Conservation (phyloP, 1,140 invertebrate genomes). For the Parasteatoda tepidariorum region DNA sequence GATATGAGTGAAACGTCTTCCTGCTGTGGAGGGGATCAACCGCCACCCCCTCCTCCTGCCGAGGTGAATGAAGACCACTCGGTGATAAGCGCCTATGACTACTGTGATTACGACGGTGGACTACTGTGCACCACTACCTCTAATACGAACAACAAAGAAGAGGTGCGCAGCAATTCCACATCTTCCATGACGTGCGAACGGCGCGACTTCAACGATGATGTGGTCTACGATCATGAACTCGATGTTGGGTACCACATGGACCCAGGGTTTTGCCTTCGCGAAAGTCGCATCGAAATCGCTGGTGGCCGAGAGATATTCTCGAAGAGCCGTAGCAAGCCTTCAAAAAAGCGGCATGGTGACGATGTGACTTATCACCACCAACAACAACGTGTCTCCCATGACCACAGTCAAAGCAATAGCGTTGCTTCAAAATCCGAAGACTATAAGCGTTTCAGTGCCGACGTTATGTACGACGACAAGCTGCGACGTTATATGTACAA, state of each 20-base stretch:
- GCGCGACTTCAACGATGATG: conserved; percentile 35
- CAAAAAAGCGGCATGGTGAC: conserved; percentile 77
- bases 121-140: conserved; percentile 26
- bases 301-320: conserved; percentile 87
- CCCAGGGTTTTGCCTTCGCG: conserved; percentile 62
- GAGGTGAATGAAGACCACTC: conserved; percentile 60
- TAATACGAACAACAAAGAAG: conserved; percentile 16
- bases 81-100: conserved; percentile 61
- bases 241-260: conserved; percentile 56
- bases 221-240: conserved; percentile 52
- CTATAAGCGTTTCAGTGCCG: conserved; percentile 59
- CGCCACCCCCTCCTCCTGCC: conserved; percentile 15
- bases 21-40: conserved; percentile 46
- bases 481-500: conserved; percentile 56
- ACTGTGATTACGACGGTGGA: conserved; percentile 54
- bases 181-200: conserved; percentile 34
- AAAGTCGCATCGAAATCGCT: conserved; percentile 85
- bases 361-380: conserved; percentile 70
- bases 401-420: conserved; percentile 66
- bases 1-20: conserved; percentile 56
- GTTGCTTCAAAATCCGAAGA: conserved; percentile 65
- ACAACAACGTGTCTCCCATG: conserved; percentile 65
- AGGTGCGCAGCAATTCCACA: conserved; percentile 14
- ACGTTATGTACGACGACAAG: conserved; percentile 62
- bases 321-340: conserved; percentile 82